Evolutionary conservation across 2,113 vertebrate genomes (phyloP).

Genomic region (Rhipidura dahli): DNA sequence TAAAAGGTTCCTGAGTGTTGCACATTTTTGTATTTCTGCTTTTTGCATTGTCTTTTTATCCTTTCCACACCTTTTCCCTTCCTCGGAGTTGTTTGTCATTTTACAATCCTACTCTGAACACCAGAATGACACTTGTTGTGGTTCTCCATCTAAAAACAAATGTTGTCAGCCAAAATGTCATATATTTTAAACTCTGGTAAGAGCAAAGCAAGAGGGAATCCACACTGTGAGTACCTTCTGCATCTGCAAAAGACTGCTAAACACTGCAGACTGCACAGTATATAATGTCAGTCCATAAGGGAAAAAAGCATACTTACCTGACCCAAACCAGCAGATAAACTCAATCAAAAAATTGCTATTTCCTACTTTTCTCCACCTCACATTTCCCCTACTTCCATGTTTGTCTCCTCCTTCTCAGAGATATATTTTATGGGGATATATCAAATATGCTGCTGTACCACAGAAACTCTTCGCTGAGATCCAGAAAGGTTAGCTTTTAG

Average conservation of each 20-base stretch:
- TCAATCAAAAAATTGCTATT: neutral
- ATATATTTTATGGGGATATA: neutral
- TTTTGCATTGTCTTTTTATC: neutral
- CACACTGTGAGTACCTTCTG: neutral
- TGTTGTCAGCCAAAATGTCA: neutral
- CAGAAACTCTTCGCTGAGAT: neutral
- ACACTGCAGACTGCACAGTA: neutral
- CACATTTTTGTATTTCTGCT: neutral
- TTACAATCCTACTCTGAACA: neutral
- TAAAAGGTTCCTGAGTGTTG: neutral
- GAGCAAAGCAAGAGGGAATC: neutral
- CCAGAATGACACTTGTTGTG: fast-evolving
- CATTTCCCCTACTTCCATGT: neutral
- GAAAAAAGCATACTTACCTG: neutral
- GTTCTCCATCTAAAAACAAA: neutral
- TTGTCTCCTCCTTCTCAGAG: neutral
- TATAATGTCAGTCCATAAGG: neutral
- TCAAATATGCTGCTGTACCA: neutral
- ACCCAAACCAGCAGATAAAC: neutral
- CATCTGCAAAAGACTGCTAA: neutral
- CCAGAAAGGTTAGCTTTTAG: neutral
- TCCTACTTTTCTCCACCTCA: neutral
- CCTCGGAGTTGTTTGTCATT: neutral
- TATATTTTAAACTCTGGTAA: neutral
- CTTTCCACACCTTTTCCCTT: neutral